Base-by-base conservation (phyloP, 2,113 vertebrate species). In the Taxidea taxus region DNA sequence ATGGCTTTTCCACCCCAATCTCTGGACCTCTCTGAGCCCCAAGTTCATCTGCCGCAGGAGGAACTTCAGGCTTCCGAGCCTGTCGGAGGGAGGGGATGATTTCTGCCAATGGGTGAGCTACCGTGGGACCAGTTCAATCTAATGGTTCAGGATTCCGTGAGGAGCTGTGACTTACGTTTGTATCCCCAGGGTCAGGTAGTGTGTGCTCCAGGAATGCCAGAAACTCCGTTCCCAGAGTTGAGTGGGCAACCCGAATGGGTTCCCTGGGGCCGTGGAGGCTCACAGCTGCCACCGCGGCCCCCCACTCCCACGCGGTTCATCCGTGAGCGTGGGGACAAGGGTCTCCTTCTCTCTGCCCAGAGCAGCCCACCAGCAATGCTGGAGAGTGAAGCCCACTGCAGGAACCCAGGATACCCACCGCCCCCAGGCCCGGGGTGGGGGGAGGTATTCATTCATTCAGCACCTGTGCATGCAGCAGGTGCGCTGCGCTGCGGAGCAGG, bases 401-500 rank as follows among this genome's bases (percentile, higher is more conserved):
- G 75, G 11, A 37, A 44, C 16, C 27, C 27, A 75, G 25, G 13
- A 29, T 29, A 29, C 62, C 29, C 62, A 4, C 60, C 6, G 13
- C 60, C 1, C 27, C 60, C 60, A 27, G 3, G 5, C 4, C 18
- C 12, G 39, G 4, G 31, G 8, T 29, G 2, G 0, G 0, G 15
- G 42, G 31, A 81, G 44, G 6, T 15, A 44, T 74, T 66, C 68
- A 47, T 62, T 88, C 54, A 58, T 49, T 75, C 14, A 51, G 5
- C 37, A 25, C 8, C 0, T 4, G 7, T 62, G 47, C 37, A 15
- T 37, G 15, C 21, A 51, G 29, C 27, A 4, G 62, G 29, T 34
- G 62, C 1, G 0, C 34, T 6, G 12, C 25, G 29, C 31, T 58
- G 56, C 20, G 74, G 37, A 44, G 66, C 16, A 51, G 14, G 51